Base-by-base conservation (phyloP, 2,797 vertebrate genomes). In the Calcarius lapponicus region DNA sequence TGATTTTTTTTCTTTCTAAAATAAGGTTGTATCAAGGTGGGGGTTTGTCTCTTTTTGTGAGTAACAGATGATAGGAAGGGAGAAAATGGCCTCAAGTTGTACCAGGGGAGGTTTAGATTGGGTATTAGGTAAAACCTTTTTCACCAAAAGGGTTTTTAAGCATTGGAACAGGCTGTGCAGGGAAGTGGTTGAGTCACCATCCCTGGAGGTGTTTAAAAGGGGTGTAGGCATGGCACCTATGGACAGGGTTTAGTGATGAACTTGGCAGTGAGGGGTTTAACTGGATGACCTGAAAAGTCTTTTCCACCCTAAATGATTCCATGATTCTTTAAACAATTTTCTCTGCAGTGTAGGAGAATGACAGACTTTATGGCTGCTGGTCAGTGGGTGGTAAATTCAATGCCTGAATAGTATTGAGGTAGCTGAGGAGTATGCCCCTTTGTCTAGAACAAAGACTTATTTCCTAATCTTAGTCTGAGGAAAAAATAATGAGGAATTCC, bases 21-120 rank as follows among this genome's bases (percentile, higher is more conserved):
- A 80, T 24, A 34, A 67, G 18, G 3, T 19, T 62, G 5, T 74
- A 31, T 15, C 0, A 0, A 43, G 31, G 24, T 42, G 24, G 3
- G 12, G 14, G 3, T 24, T 1, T 4, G 13, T 34, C 26, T 81
- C 38, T 74, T 70, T 45, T 53, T 34, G 53, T 2, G 15, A 36
- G 19, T 36, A 42, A 29, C 26, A 36, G 34, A 40, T 29, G 26
- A 72, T 4, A 66, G 18, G 11, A 25, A 14, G 21, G 32, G 17
- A 36, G 22, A 36, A 85, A n/a, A n/a, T n/a, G n/a, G n/a, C n/a
- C n/a, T n/a, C n/a, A n/a, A n/a, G n/a, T n/a, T n/a, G n/a, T n/a
- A n/a, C n/a, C n/a, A n/a, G n/a, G n/a, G n/a, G n/a, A n/a, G n/a
- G n/a, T n/a, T n/a, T n/a, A n/a, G n/a, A 29, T 17, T 29, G 24